These are phyloP conservation scores for Emys orbicularis DNA, from an alignment of 2,797 vertebrate species.

Conservation along the genomic window DNA sequence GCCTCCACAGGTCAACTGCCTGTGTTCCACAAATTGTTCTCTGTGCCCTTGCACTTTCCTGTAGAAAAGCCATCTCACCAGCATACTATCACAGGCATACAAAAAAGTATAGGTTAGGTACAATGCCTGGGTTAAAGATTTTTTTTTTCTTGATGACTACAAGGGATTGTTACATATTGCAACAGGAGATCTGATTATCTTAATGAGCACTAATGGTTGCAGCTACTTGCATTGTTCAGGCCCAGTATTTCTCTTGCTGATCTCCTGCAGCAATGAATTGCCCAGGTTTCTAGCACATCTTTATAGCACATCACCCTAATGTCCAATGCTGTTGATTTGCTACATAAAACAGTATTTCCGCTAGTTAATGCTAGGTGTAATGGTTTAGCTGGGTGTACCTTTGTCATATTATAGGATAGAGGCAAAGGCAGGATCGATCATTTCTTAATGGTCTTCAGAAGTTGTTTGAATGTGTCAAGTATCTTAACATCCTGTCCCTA, in stretches of 20 bases:
- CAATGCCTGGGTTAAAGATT: neutral
- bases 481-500: neutral
- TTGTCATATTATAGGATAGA: neutral
- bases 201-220: neutral
- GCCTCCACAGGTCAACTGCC: neutral
- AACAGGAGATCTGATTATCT: neutral
- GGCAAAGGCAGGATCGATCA: neutral
- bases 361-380: neutral
- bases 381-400: neutral
- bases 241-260: neutral
- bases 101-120: neutral
- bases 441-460: neutral
- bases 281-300: neutral
- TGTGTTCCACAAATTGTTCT: neutral
- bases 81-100: neutral
- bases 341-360: neutral
- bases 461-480: neutral
- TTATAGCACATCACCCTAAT: neutral
- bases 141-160: neutral
- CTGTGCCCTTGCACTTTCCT: neutral
- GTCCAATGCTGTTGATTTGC: neutral
- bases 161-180: neutral
- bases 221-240: neutral
- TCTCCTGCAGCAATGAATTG: neutral
- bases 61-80: neutral